Evolutionary conservation across 2,888 invertebrate species (phyloP).

Genomic region (Aelia acuminata): DNA sequence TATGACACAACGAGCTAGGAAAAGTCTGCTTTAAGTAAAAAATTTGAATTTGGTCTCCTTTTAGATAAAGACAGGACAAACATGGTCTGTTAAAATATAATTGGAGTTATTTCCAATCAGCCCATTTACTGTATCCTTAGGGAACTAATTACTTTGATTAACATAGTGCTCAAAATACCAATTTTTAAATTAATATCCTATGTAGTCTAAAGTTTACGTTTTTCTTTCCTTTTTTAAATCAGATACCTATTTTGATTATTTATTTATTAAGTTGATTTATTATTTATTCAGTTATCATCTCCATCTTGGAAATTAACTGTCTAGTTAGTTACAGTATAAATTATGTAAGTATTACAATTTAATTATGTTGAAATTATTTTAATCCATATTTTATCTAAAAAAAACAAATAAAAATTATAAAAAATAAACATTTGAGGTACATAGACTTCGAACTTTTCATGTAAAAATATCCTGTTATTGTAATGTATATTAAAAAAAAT

Average conservation of each 20-base stretch:
- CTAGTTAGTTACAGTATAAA: background rate
- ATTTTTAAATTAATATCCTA: background rate
- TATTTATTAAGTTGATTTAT: too few relatives aligned
- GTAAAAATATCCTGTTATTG: conserved; percentile 10
- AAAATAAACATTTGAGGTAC: background rate
- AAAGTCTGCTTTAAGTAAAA: conserved; percentile 17
- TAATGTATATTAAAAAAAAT: conserved; percentile 11
- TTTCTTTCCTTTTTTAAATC: background rate
- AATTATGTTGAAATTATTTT: background rate
- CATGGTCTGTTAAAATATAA: background rate
- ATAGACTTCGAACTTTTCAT: conserved; percentile 10
- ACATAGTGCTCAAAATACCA: background rate
- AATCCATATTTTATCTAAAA: conserved; percentile 9
- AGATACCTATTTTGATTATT: background rate
- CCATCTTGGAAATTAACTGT: background rate
- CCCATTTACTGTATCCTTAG: background rate
- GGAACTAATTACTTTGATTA: background rate
- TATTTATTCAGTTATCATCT: background rate
- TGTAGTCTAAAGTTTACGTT: background rate
- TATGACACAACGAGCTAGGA: conserved; percentile 43
- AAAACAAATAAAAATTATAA: background rate
- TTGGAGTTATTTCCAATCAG: background rate
- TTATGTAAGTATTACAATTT: background rate
- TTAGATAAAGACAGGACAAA: background rate
- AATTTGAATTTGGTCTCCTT: background rate